Evolutionary conservation across 1,140 invertebrate species (phyloP).

Genomic region (Drosophila tani): DNA sequence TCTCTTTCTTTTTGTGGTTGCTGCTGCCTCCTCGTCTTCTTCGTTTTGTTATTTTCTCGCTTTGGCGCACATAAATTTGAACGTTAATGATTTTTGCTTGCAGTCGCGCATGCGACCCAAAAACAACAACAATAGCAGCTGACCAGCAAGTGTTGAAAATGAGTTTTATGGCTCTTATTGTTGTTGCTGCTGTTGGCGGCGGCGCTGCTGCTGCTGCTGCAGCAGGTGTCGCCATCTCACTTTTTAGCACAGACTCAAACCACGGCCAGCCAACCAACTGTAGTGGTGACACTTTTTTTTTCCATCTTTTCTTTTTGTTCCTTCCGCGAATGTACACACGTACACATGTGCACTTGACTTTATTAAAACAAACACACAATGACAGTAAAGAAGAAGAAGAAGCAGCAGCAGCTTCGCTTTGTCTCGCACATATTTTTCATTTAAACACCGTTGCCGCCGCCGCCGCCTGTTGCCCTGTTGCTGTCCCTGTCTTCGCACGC

Average conservation of each 20-base stretch:
- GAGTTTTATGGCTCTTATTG: conserved; percentile 37
- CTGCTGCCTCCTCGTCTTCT: conserved; percentile 5
- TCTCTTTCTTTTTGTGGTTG: conserved; percentile 10
- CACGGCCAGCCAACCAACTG: conserved; percentile 56
- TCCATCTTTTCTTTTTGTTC: conserved; percentile 1
- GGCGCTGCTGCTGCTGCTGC: conserved; percentile 25
- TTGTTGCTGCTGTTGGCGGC: background rate
- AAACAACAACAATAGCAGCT: conserved; percentile 28
- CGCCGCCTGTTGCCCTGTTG: conserved; percentile 32
- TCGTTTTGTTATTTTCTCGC: conserved; percentile 81
- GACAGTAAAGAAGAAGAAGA: conserved; percentile 10
- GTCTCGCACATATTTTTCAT: conserved; percentile 64
- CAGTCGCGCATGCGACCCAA: conserved; percentile 67
- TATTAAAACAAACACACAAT: conserved; percentile 65
- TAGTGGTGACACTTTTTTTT: conserved; percentile 62
- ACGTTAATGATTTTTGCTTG: conserved; percentile 82
- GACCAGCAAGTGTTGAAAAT: conserved; percentile 69
- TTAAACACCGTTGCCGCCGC: conserved; percentile 50
- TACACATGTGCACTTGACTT: conserved; percentile 32
- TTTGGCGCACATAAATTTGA: conserved; percentile 81
- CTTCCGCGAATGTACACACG: background rate
- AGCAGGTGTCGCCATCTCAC: conserved; percentile 79
- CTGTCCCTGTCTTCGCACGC: background rate
- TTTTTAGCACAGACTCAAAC: conserved; percentile 72
- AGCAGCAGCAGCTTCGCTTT: conserved; percentile 33